These are phyloP conservation scores for Cherax quadricarinatus DNA, from an alignment of 1,140 invertebrate species.

Conservation along the genomic window DNA sequence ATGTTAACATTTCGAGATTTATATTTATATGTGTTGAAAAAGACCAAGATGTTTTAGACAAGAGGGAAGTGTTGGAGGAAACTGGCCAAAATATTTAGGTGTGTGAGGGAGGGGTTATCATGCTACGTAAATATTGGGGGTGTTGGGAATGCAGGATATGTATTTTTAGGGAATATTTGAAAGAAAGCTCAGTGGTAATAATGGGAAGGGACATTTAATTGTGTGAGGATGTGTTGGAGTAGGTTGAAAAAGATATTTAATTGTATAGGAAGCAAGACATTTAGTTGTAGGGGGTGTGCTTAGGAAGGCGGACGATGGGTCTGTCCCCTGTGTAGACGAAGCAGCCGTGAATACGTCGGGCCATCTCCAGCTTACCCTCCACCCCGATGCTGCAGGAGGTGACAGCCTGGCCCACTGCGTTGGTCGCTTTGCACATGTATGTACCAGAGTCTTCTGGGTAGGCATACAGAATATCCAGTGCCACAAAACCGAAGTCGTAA, in stretches of 20 bases:
- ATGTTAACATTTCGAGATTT: background rate
- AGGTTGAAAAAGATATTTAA: background rate
- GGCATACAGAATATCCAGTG: slow-evolving; percentile 80
- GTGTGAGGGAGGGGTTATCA: too few species aligned
- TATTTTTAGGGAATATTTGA: too few species aligned
- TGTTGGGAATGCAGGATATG: too few species aligned
- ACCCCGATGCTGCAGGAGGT: slow-evolving; percentile 92
- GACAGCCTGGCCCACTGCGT: slow-evolving; percentile 80
- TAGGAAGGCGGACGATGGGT: slow-evolving; percentile 58
- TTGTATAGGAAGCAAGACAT: background rate
- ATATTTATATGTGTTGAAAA: background rate
- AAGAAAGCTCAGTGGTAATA: too few species aligned
- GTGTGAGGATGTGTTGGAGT: too few species aligned
- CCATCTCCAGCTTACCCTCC: slow-evolving; percentile 81
- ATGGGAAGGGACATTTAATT: too few species aligned
- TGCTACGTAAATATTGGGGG: too few species aligned
- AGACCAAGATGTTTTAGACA: too few species aligned
- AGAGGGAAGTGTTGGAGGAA: too few species aligned
- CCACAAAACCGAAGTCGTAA: slow-evolving; percentile 83
- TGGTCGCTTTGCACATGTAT: slow-evolving; percentile 78
- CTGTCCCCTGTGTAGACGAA: slow-evolving; percentile 71
- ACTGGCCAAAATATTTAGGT: too few species aligned
- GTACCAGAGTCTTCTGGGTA: slow-evolving; percentile 78
- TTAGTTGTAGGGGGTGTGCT: slow-evolving; percentile 72
- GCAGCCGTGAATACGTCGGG: slow-evolving; percentile 71